A percentile compares a stretch with the other conserved stretches of the same genome.
These are phyloP conservation scores for Pipistrellus nathusii DNA, from an alignment of 2,797 vertebrate species.

Conservation along the genomic window DNA sequence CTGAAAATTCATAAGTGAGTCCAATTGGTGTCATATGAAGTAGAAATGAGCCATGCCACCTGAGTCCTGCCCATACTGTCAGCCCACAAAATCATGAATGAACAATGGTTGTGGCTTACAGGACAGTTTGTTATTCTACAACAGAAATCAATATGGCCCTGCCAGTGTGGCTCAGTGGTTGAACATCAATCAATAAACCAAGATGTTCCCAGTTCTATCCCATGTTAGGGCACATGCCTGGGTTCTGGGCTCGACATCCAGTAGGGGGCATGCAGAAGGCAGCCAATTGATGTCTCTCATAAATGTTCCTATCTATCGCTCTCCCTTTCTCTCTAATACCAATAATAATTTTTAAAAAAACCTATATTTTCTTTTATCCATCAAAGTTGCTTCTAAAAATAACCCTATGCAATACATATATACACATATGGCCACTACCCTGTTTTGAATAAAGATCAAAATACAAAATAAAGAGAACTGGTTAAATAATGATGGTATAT, in stretches of 20 bases:
- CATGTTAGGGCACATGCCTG: no score
- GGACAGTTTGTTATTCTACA: background rate
- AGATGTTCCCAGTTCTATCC: no score
- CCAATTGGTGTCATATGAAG: background rate
- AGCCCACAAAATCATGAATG: background rate
- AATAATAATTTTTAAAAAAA: no score
- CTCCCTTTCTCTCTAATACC: no score
- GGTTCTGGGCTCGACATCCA: no score
- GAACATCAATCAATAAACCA: no score
- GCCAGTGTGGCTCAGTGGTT: no score
- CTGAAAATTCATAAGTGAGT: background rate
- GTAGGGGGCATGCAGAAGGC: no score
- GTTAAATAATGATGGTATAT: background rate
- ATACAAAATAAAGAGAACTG: background rate
- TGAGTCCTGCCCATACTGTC: background rate
- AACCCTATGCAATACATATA: background rate
- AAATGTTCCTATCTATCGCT: no score
- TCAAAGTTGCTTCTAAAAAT: slow-evolving; percentile 37
- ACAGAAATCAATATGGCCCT: background rate
- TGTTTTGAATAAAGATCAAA: slow-evolving; percentile 39
- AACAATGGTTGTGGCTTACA: background rate
- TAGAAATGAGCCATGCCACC: background rate
- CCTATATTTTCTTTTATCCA: background rate
- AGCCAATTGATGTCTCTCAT: no score
- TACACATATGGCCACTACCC: background rate